Base-by-base conservation (phyloP, 2,888 invertebrate species). In the Agonum fuliginosum region DNA sequence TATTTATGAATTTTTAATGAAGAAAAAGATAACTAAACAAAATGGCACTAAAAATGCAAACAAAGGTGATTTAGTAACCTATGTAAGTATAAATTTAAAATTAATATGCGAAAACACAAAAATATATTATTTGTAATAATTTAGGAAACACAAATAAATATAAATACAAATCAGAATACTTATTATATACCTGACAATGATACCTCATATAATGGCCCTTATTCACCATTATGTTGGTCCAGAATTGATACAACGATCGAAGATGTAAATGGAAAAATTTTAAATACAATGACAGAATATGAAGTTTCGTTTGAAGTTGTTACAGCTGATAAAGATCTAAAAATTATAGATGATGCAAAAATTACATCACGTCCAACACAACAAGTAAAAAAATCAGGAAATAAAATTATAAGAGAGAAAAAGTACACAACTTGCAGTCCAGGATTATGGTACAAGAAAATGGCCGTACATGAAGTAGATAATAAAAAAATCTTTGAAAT, bases 191-290 rank as follows among this genome's bases (percentile, higher is more conserved):
- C n/a, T n/a, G n/a, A n/a, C n/a, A n/a, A n/a, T n/a, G n/a, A n/a
- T n/a, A n/a, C n/a, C n/a, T n/a, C n/a, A n/a, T 72, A 80, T 67
- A 78, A 71, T 27, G 79, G 79, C 30, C 78, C 67, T 72, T 79
- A 80, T 70, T 79, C 79, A 34, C 27, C 79, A 41, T 41, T 81
- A 12, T 81, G 82, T 67, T 81, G 82, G 82, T 67, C 78, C 20
- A 79, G 80, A 74, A 80, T 81, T 22, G 46, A 24, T 3, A 80
- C 79, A 10, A 79, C 76, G 3, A 30, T 79, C 0, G 78, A 72
- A 20, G 79, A 79, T 65, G 19, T 12, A 14, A 34, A 6, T n/a
- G 79, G 78, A 43, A 70, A 77, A 14, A 20, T 78, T 5, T 74
- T 74, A 4, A 37, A 54, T 19, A 62, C 67, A 1, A 41, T 37